Evolutionary conservation across 2,888 invertebrate species (phyloP), one percentile per base, ranked within the genome.

Genomic region (Oeneis ivallda): DNA sequence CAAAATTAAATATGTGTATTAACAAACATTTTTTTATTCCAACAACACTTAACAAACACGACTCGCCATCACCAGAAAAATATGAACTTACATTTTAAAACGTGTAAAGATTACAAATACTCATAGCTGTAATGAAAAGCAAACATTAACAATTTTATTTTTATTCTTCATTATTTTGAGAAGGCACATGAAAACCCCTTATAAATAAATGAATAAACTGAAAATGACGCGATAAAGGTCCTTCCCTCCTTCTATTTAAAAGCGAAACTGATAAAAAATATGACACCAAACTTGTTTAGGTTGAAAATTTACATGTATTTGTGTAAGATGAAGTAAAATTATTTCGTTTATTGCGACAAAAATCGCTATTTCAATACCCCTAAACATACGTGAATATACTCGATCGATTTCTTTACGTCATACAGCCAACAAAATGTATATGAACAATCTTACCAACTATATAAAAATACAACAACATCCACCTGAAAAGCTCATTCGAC

Each of bases 151-250:
- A 82, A 78, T 84, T 84, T 56, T 84, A 80, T 71, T 75, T 81
- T 75, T 76, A 78, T 78, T 83, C 82, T 77, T 82, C 79, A 80
- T 85, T 83, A 86, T 81, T 85, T 84, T 90, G 87, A 87, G 88
- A 92, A 92, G 92, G 92, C 92, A 92, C 92, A 91, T 92, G 91
- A 87, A 90, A 89, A 82, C 85, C 85, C 82, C 86, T 89, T 91
- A 89, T 75, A 82, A 89, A 89, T 79, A 86, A 89, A 91, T 83
- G 77, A 86, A 86, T 79, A 75, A 78, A 78, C 78, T 75, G 76
- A 77, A 65, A 45, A 62, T 52, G 59, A 69, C 26, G 58, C 57
- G 60, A 66, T 65, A 39, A 61, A 69, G 66, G n/a, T 26, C 19
- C 10, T 61, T 52, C 2, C 5, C 3, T 4, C 32, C 11, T 50